Base-by-base conservation (phyloP, 2,888 invertebrate species). In the Tridacna gigas region DNA sequence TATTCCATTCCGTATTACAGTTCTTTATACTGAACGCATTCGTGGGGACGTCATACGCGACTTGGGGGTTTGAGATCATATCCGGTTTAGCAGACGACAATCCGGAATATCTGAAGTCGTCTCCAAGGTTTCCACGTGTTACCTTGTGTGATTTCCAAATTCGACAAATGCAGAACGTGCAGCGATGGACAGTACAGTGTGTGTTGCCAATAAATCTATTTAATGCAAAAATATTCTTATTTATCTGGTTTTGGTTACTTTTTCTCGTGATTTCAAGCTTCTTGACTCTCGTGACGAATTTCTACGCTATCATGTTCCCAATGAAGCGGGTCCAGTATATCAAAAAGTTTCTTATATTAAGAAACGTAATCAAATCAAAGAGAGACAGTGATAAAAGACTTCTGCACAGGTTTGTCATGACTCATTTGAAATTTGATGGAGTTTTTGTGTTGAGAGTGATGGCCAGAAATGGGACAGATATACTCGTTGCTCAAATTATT, bases 201-300 rank as follows among this genome's bases (percentile, higher is more conserved):
- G 92, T 92, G 18, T 86, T 93, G 66, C 93, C 93, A 12, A 93
- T 93, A 74, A 93, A 93, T 82, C 86, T 93, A 26, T 93, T 92
- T 83, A 93, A 92, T 83, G 92, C 92, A 82, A 93, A 93, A 85
- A 92, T 93, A 74, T 93, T 93, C 84, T 90, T 93, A n/a, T 91
- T 93, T 81, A 86, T 93, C 45, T 93, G 92, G 93, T 93, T 93
- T 81, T 93, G 93, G 93, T 82, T 93, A 25, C 91, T 93, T 2
- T 82, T 93, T 12, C 88, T 93, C 0, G 87, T 91, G 37, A 60
- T 90, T 7, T 75, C 90, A 13, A 90, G 91, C 28, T 86, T 88
- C 13, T 75, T 91, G 51, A 90, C 91, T 48, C 61, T 92, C 26
- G 66, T 88, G n/a, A 87, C 90, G 26, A 91, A 90, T 84, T 78